Base-by-base conservation (phyloP, 2,888 invertebrate genomes). In the Scrobipalpa atriplicella region DNA sequence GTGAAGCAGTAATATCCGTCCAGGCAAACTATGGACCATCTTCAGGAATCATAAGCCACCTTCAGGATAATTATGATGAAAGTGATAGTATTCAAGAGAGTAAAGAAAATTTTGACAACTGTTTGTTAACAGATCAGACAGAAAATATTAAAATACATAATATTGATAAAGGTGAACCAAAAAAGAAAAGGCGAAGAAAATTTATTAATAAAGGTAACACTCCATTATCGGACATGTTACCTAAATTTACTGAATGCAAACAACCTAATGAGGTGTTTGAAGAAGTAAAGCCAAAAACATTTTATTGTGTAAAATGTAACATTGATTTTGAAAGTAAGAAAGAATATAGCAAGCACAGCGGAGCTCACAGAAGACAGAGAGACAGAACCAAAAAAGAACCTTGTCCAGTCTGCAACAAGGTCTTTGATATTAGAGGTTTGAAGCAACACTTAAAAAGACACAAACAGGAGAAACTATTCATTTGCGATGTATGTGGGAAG, bases 401-500 rank as follows among this genome's bases (percentile, higher is more conserved):
- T 29, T 92, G 92, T 70, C 78, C 81, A 0, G 72, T 89, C 63
- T 92, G 92, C 68, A 83, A 87, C 8, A 89, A 90, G 38, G 75
- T 76, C 0, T 91, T 88, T 51, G 72, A 80, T 9, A 73, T 79
- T 13, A 41, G 74, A 16, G 90, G 90, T 73, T 82, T 80, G 38
- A 88, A 85, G 65, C 84, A 76, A 56, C 92, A 92, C 72, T 72
- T 89, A 72, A 70, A 77, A 1, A 68, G 83, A 62, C 91, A 91
- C 66, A 78, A 79, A 54, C 63, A 70, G 3, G 80, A 80, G 7
- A 72, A 78, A 11, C 71, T 79, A 0, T 87, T 76, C 51, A 79
- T 92, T 67, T 92, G 92, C 77, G 92, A 92, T 73, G 80, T 91
- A 41, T 92, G 92, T 72, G 92, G 92, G 0, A 92, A 90, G 68